Conservation (phyloP, 2,113 vertebrate species). For the Dolichallabes microphthalmus region DNA sequence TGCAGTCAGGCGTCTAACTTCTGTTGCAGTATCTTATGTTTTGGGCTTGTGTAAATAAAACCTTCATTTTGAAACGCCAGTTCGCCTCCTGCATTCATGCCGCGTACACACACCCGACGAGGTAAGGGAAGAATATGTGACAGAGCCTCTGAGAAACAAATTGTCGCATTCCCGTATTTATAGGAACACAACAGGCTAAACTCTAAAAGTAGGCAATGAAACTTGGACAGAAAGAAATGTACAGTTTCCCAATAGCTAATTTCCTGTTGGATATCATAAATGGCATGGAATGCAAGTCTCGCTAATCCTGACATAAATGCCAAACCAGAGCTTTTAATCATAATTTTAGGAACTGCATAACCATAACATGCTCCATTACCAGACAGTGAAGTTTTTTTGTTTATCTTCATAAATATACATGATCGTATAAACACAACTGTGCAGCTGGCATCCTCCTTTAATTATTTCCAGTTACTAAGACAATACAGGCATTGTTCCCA, state of each 20-base stretch:
- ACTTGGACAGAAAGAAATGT: constrained; percentile 31
- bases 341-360: background rate
- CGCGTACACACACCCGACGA: too few relatives aligned
- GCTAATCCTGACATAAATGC: background rate
- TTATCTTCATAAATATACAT: constrained; percentile 60
- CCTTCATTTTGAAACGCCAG: too few relatives aligned
- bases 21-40: too few relatives aligned
- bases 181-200: constrained; percentile 23
- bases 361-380: constrained; percentile 20
- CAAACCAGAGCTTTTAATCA: constrained; percentile 3
- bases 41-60: too few relatives aligned
- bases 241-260: background rate
- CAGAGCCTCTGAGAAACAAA: constrained; percentile 8
- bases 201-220: constrained; percentile 7
- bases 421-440: constrained; percentile 52
- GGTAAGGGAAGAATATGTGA: too few relatives aligned
- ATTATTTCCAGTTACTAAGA: constrained; percentile 71
- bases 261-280: background rate
- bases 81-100: too few relatives aligned
- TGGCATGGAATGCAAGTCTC: background rate
- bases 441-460: constrained; percentile 53
- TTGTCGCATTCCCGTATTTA: constrained; percentile 39
- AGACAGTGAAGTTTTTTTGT: constrained; percentile 47
- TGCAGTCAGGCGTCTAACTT: too few relatives aligned
- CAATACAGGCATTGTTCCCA: constrained; percentile 49